A percentile compares a stretch with the other conserved stretches of the same genome.
Evolutionary conservation across 2,888 invertebrate genomes (phyloP).

Genomic region (Pyrochroa serraticornis): DNA sequence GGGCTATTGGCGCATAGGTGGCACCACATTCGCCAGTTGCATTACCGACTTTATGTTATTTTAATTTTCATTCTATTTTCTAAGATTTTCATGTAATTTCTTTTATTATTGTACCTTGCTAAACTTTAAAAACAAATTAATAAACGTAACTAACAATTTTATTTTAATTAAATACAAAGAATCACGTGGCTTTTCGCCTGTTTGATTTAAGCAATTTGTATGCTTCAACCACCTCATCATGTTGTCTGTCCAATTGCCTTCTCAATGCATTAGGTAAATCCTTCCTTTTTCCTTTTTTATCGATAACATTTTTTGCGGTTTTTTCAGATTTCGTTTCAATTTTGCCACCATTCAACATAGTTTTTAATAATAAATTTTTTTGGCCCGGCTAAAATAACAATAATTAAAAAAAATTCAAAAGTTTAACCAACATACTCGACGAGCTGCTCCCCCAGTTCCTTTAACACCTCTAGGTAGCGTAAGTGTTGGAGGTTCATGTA

Average conservation of each 20-base stretch:
- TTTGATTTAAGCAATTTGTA: constrained; percentile 64
- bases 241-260: constrained; percentile 65
- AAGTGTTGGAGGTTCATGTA: constrained; percentile 74
- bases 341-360: constrained; percentile 55
- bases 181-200: constrained; percentile 28
- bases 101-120: no score
- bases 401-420: not conserved
- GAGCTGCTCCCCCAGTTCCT: constrained; percentile 35
- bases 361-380: constrained; percentile 67
- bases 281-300: constrained; percentile 66
- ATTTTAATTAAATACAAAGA: not conserved
- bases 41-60: no score
- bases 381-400: constrained; percentile 65
- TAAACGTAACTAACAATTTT: no score
- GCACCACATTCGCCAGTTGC: no score
- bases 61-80: no score
- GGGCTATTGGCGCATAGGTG: no score
- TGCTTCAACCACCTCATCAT: constrained; percentile 64
- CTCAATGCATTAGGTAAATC: constrained; percentile 65
- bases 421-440: constrained; percentile 39
- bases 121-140: no score
- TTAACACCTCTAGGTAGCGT: constrained; percentile 61
- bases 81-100: no score
- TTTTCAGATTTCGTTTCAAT: constrained; percentile 34
- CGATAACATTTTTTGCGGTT: no score